phyloP scores from a whole-genome alignment of 2,113 vertebrate species.

The Psammodynastes pulverulentus region DNA sequence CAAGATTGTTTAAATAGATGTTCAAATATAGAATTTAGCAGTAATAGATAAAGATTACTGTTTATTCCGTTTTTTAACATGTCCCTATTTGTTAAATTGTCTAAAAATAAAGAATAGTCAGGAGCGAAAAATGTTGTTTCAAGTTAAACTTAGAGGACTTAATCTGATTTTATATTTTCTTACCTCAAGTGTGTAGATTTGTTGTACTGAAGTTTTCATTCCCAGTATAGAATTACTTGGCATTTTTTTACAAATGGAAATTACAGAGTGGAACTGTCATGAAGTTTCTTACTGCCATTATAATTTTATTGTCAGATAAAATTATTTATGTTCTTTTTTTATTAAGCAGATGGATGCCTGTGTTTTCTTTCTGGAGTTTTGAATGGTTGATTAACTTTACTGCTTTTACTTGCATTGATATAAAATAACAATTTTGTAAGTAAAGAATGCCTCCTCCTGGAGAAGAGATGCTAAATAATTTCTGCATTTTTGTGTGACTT shows the following conservation, averaged over 20 bases:
- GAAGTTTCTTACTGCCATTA: conserved; percentile 30
- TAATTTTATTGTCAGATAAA: conserved; percentile 26
- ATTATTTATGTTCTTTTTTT: conserved; percentile 31
- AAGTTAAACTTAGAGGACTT: neutral
- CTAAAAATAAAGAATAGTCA: neutral
- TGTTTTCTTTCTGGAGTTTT: conserved; percentile 28
- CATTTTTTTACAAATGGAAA: neutral
- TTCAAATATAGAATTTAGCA: neutral
- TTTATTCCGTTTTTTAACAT: neutral
- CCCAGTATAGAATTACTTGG: neutral
- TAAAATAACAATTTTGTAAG: conserved; percentile 6
- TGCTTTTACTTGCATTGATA: conserved; percentile 31
- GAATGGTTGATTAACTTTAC: conserved; percentile 29
- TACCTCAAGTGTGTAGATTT: neutral
- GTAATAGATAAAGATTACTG: neutral
- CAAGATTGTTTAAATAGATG: neutral
- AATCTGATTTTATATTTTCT: conserved; percentile 5
- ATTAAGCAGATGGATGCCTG: conserved; percentile 17
- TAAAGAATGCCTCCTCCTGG: conserved; percentile 6
- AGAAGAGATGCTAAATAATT: conserved; percentile 18
- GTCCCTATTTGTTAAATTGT: neutral
- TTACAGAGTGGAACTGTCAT: conserved; percentile 6
- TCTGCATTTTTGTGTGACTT: conserved; percentile 16
- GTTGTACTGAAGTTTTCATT: conserved; percentile 8
- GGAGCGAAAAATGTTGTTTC: neutral